Conservation (phyloP, 2,797 vertebrate species). For the Anguilla anguilla region DNA sequence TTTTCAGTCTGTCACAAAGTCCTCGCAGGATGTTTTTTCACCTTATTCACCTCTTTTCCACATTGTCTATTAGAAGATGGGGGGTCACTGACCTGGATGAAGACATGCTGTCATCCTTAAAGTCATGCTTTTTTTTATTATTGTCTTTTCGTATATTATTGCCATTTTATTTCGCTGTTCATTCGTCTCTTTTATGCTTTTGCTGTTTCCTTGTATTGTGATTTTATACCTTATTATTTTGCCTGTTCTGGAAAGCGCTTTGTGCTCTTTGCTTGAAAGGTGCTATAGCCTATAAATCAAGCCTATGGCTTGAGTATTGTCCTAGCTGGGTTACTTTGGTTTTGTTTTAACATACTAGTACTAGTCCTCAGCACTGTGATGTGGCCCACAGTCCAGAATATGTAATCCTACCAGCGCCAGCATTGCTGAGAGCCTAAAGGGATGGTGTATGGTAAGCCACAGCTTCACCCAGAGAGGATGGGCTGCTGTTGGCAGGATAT, state of each 20-base stretch:
- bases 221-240: too few relatives aligned
- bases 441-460: neutral
- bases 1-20: neutral
- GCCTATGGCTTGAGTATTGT: neutral
- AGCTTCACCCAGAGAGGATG: neutral
- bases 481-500: neutral
- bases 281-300: too few relatives aligned
- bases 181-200: too few relatives aligned
- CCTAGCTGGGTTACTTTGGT: too few relatives aligned
- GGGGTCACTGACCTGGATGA: neutral
- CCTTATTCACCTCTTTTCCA: neutral
- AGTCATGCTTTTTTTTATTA: neutral
- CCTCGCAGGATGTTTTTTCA: neutral
- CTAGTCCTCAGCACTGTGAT: neutral
- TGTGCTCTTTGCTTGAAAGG: too few relatives aligned
- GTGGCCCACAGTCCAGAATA: neutral
- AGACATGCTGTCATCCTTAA: neutral
- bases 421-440: neutral
- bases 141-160: too few relatives aligned
- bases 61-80: neutral
- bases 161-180: too few relatives aligned
- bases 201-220: too few relatives aligned
- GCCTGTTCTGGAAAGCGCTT: too few relatives aligned
- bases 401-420: neutral
- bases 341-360: neutral